Evolutionary conservation across 2,888 invertebrate species (phyloP).

Genomic region (Campoplex nolae): DNA sequence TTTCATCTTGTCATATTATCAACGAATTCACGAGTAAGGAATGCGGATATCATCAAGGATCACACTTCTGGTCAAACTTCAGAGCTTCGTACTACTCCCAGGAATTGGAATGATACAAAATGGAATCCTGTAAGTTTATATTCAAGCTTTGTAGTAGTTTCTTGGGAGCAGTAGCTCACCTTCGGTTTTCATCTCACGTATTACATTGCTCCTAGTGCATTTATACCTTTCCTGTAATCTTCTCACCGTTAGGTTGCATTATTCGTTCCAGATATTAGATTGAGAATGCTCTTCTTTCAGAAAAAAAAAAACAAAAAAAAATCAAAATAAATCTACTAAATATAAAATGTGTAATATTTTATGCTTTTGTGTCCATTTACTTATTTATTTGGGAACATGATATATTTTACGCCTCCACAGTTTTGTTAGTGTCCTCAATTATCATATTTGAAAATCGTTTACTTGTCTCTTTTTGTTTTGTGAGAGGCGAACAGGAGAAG

Average conservation of each 20-base stretch:
- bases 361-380: too few species aligned
- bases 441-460: too few species aligned
- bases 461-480: too few species aligned
- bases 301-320: too few species aligned
- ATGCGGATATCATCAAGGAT: neutral
- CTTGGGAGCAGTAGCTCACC: neutral
- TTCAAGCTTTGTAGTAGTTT: neutral
- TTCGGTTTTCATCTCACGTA: slow-evolving; percentile 6
- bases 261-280: neutral
- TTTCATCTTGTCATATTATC: neutral
- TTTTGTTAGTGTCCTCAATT: too few species aligned
- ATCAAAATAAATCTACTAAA: too few species aligned
- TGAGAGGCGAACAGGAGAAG: too few species aligned
- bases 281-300: neutral
- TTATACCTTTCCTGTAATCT: neutral
- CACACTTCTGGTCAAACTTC: slow-evolving; percentile 7
- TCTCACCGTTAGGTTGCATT: slow-evolving; percentile 3
- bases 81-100: neutral
- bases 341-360: too few species aligned
- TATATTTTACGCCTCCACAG: too few species aligned
- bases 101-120: slow-evolving; percentile 7
- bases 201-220: slow-evolving; percentile 7
- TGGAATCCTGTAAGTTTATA: neutral
- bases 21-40: neutral
- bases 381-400: too few species aligned